Base-by-base conservation (phyloP, 2,888 invertebrate genomes). In the Hydropsyche betteni region DNA sequence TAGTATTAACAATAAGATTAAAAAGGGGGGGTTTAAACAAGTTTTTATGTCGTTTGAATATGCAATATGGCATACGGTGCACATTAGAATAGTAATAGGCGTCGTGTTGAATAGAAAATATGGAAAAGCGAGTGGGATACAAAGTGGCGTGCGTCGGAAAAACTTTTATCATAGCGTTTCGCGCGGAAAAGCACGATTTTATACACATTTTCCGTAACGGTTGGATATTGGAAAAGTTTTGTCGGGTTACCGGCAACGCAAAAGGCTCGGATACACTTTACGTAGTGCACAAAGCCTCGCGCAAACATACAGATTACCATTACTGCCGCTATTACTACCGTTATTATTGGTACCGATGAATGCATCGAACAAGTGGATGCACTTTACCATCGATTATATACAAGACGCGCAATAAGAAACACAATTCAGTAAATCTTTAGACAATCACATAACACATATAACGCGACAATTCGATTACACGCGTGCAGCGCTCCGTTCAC, bases 171-270 rank as follows among this genome's bases (percentile, higher is more conserved):
- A 64, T 64, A 64, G 64, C 64, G 64, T 64, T 64, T 64, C 64
- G 61, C 61, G 74, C 64, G 61, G 76, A 71, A 58, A 74, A 68
- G 68, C 71, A 77, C 64, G 64, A 75, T 77, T 77, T 75, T 75
- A 77, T 74, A 72, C 74, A 77, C 75, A 77, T 77, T 74, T 74
- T 75, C 72, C 68, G 69, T 71, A 77, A 72, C 38, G 75, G 77
- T 68, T 72, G 77, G 77, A 77, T 77, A 77, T 77, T 77, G 77
- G 77, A 77, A 77, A 75, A 77, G 74, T 77, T 77, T 68, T 50
- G 68, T 52, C 69, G 68, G 50, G 71, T 74, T 74, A 36, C 68
- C 12, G 58, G n/a, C 14, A n/a, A 24, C 69, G 44, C 44, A 8
- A 44, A 44, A 44, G 44, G 44, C 10, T 44, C 44, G 44, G 44